Percentiles rank a stretch among this genome's conserved stretches.
phyloP scores from a whole-genome alignment of 2,888 invertebrate species.

The Galerucella calmariensis region DNA sequence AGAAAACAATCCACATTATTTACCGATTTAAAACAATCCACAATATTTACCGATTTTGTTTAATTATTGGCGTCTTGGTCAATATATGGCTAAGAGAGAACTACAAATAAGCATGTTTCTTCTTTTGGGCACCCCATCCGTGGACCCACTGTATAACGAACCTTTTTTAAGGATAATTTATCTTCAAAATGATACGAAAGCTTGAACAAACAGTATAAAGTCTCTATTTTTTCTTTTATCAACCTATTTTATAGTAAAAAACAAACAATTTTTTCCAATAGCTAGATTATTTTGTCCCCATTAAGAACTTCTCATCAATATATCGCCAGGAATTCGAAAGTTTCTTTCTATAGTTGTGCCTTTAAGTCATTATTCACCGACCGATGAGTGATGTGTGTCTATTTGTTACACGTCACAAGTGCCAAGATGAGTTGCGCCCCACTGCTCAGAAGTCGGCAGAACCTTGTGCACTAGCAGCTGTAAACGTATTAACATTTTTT shows the following conservation, averaged over 20 bases:
- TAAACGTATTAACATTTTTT: constrained; percentile 17
- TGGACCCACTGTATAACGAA: too few species aligned
- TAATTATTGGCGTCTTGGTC: too few species aligned
- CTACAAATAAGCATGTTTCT: too few species aligned
- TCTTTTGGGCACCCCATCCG: too few species aligned
- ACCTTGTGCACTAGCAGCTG: constrained; percentile 39
- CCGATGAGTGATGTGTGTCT: constrained; percentile 63
- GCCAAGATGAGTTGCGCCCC: constrained; percentile 62
- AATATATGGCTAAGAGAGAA: too few species aligned
- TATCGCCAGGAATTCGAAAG: constrained; percentile 8
- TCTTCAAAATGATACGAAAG: too few species aligned
- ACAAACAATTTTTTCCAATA: background rate
- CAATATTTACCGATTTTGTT: too few species aligned
- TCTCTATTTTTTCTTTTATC: too few species aligned
- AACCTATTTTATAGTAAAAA: background rate
- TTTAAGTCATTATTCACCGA: constrained; percentile 56
- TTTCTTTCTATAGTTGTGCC: constrained; percentile 22
- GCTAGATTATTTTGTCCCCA: constrained; percentile 3
- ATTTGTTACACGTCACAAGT: constrained; percentile 64
- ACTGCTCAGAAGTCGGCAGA: constrained; percentile 62
- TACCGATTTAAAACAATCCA: too few species aligned
- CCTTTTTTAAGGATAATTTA: too few species aligned
- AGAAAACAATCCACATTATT: too few species aligned
- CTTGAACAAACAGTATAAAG: too few species aligned
- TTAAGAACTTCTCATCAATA: constrained; percentile 6